Evolutionary conservation across 1,140 invertebrate genomes (phyloP).

Genomic region (Archivesica marissinica): DNA sequence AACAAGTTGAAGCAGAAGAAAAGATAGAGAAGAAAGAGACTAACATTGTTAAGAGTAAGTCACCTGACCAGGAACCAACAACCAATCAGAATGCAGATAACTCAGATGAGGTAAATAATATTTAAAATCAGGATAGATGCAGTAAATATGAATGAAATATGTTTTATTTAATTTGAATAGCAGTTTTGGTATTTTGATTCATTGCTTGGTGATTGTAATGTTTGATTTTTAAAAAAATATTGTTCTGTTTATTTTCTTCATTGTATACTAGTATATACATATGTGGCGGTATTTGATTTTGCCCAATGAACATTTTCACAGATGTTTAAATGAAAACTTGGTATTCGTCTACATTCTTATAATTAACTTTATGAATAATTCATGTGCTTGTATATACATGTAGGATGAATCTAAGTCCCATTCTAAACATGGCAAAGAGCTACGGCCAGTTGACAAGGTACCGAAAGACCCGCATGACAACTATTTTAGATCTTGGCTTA

Average conservation of each 20-base stretch:
- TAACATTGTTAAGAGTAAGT: neutral
- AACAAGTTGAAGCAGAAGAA: slow-evolving; percentile 16
- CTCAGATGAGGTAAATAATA: slow-evolving; percentile 43
- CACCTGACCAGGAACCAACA: slow-evolving; percentile 41
- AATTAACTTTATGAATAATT: no score
- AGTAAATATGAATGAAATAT: neutral
- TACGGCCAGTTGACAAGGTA: slow-evolving; percentile 21
- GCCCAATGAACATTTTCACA: no score
- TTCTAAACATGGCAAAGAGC: neutral
- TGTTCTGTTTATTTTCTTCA: no score
- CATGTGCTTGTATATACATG: neutral
- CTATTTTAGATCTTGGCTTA: no score
- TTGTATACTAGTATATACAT: no score
- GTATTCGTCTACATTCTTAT: no score
- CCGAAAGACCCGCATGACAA: neutral
- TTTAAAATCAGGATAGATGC: neutral
- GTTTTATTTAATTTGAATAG: neutral
- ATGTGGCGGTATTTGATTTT: no score
- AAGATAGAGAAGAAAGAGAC: neutral
- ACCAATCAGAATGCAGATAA: slow-evolving; percentile 26
- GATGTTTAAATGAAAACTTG: no score
- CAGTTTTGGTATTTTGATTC: neutral
- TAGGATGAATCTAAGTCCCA: neutral
- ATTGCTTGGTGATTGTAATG: neutral
- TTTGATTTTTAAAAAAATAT: no score